Conservation (phyloP, 2,797 vertebrate species). For the Pseudochirops corinnae region DNA sequence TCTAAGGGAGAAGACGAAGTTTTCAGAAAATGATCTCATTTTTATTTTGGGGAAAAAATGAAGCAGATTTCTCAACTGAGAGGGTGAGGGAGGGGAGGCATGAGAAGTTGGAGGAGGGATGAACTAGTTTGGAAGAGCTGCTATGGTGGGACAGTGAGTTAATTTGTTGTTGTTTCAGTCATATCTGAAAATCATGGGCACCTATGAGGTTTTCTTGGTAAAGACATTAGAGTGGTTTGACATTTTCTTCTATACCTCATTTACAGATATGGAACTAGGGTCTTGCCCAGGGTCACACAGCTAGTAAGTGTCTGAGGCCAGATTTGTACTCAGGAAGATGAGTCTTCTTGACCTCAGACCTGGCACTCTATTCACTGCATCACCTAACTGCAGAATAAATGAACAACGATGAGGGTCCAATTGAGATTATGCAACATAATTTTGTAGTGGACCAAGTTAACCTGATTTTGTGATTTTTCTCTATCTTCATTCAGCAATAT, state of each 20-base stretch:
- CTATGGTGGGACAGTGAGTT: neutral
- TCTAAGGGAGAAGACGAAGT: neutral
- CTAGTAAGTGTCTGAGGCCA: neutral
- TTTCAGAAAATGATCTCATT: neutral
- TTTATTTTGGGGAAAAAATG: neutral
- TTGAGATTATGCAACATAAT: neutral
- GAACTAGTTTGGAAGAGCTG: neutral
- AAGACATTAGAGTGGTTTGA: neutral
- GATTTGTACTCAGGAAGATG: neutral
- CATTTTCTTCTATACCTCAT: neutral
- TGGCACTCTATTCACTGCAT: neutral
- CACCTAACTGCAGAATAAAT: neutral
- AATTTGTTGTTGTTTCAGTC: neutral
- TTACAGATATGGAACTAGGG: neutral
- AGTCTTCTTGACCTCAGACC: neutral
- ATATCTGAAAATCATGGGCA: neutral
- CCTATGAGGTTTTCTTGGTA: neutral
- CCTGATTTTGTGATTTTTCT: neutral
- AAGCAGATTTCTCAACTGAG: neutral
- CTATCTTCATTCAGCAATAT: neutral
- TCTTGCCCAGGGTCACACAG: neutral
- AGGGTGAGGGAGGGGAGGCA: neutral
- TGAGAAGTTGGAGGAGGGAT: neutral
- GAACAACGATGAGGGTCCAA: neutral
- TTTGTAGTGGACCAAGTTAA: neutral